Evolutionary conservation across 2,113 vertebrate species (phyloP).

Genomic region (Phalacrocorax pelagicus): DNA sequence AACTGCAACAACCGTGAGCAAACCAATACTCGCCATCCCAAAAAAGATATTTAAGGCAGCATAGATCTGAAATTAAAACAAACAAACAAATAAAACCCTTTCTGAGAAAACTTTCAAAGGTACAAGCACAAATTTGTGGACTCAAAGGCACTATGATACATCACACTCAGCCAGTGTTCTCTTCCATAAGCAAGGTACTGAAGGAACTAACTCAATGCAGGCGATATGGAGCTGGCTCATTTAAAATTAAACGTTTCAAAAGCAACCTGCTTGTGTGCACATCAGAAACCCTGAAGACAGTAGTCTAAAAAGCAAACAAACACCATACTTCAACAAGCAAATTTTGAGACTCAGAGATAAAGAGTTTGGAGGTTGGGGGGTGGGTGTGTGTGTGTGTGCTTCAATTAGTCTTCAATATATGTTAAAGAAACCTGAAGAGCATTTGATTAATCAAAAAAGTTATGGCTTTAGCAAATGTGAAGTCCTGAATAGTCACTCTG

Average conservation of each 20-base stretch:
- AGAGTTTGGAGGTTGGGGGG: background rate
- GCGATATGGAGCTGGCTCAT: background rate
- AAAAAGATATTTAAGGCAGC: conserved; percentile 98
- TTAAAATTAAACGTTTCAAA: background rate
- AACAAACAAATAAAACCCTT: background rate
- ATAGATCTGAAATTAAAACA: conserved; percentile 84
- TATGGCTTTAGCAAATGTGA: background rate
- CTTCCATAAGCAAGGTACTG: background rate
- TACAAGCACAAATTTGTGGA: background rate
- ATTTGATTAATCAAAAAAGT: background rate
- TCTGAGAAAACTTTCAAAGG: background rate
- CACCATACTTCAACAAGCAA: background rate
- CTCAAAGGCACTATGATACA: background rate
- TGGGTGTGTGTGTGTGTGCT: too few species aligned
- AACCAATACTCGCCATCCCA: conserved; percentile 96
- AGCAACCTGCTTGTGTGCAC: background rate
- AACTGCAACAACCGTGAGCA: conserved; percentile 91
- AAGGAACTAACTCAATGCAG: background rate
- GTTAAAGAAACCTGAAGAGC: background rate
- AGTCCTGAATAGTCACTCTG: background rate
- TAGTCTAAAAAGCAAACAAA: background rate
- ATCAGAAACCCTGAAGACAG: background rate
- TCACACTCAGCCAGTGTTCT: background rate
- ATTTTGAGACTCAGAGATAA: background rate
- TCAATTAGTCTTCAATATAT: background rate